phyloP scores from a whole-genome alignment of 2,797 vertebrate species.

The Rhinatrema bivittatum region DNA sequence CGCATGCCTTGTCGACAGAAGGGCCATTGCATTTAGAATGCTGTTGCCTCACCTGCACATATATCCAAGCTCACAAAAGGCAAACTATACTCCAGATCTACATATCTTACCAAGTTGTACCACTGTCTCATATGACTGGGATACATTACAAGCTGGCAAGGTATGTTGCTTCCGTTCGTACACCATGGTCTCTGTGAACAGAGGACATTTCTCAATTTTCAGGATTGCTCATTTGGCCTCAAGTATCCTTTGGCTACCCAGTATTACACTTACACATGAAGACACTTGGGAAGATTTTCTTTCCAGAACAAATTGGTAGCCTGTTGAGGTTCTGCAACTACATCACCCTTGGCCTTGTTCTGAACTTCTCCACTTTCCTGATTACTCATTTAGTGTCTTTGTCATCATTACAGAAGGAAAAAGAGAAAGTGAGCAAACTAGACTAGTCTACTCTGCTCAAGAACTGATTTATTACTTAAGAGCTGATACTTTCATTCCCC shows the following conservation, averaged over 20 bases:
- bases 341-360: conserved; percentile 1
- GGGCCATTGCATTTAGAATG: too few species aligned
- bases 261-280: conserved; percentile 11
- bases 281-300: conserved; percentile 10
- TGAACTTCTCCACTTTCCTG: conserved; percentile 1
- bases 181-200: conserved; percentile 4
- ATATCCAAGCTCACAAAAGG: conserved; percentile 10
- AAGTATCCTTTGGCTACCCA: conserved; percentile 8
- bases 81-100: conserved; percentile 13
- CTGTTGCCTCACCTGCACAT: conserved; percentile 7
- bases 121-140: conserved; percentile 9
- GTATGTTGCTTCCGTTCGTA: conserved; percentile 11
- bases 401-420: too few species aligned
- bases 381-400: neutral
- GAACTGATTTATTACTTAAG: too few species aligned
- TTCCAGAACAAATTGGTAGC: conserved; percentile 13
- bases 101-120: conserved; percentile 3
- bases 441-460: too few species aligned
- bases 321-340: conserved; percentile 9
- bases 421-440: neutral
- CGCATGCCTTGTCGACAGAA: too few species aligned
- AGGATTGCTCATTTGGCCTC: conserved; percentile 13
- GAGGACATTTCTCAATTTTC: conserved; percentile 11
- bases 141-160: conserved; percentile 18
- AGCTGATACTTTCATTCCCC: too few species aligned